Percentiles rank a stretch among this genome's conserved stretches.
These are phyloP conservation scores for Mizuhopecten yessoensis DNA, from an alignment of 1,140 invertebrate genomes.

Conservation along the genomic window DNA sequence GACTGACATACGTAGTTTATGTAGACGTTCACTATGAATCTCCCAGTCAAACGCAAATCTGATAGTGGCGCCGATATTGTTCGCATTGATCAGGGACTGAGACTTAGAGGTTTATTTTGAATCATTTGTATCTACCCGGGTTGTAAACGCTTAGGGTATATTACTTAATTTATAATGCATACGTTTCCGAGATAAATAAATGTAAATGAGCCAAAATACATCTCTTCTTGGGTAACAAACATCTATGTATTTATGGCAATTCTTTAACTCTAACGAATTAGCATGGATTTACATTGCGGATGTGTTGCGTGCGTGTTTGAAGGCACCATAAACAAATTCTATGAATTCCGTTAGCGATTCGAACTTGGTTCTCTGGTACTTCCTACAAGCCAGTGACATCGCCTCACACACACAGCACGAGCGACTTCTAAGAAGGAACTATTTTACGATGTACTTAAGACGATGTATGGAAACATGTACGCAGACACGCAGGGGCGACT, in stretches of 20 bases:
- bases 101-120: background rate
- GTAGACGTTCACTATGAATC: background rate
- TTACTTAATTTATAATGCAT: background rate
- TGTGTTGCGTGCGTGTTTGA: constrained; percentile 21
- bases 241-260: background rate
- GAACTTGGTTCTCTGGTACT: too few relatives aligned
- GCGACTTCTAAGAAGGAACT: background rate
- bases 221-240: background rate
- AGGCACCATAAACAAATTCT: background rate
- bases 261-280: background rate
- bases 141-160: background rate
- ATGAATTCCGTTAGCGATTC: background rate
- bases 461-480: too few relatives aligned
- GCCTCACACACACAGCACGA: too few relatives aligned
- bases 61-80: background rate
- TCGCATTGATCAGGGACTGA: background rate
- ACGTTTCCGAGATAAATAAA: background rate
- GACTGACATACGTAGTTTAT: background rate
- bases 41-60: constrained; percentile 29
- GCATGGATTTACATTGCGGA: background rate
- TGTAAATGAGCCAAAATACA: background rate
- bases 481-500: too few relatives aligned
- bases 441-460: background rate
- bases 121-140: background rate
- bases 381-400: too few relatives aligned